A percentile compares a stretch with the other conserved stretches of the same genome.
phyloP scores from a whole-genome alignment of 2,888 invertebrate species.

The Pimpla rufipes region DNA sequence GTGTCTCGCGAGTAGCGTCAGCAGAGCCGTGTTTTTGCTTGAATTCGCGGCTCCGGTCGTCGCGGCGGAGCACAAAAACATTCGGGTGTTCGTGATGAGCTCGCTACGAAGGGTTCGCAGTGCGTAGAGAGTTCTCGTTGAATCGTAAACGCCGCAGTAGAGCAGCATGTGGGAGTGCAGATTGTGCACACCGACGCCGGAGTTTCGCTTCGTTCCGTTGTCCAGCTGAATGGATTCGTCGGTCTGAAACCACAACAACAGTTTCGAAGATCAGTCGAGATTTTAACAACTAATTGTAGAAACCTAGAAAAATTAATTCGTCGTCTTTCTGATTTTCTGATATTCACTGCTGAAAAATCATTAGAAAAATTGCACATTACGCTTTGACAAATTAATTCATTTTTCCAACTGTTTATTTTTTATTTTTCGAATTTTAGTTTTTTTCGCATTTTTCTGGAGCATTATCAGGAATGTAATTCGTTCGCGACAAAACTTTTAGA shows the following conservation, averaged over 20 bases:
- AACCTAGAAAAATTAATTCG: too few species aligned
- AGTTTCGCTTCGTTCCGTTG: slow-evolving; percentile 77
- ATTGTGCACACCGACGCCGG: slow-evolving; percentile 88
- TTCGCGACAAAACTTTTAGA: too few species aligned
- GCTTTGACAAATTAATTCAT: too few species aligned
- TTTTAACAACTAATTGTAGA: not conserved
- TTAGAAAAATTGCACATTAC: too few species aligned
- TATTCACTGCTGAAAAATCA: too few species aligned
- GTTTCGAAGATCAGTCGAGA: not conserved
- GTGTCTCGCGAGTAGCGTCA: slow-evolving; percentile 90
- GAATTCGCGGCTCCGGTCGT: slow-evolving; percentile 90
- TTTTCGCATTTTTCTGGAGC: too few species aligned
- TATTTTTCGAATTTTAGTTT: too few species aligned
- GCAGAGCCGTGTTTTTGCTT: slow-evolving; percentile 86
- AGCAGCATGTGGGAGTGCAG: slow-evolving; percentile 94
- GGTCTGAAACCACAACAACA: slow-evolving; percentile 65
- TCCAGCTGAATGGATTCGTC: slow-evolving; percentile 80
- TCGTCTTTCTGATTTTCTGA: too few species aligned
- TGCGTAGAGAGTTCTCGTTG: slow-evolving; percentile 91
- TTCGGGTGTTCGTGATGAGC: slow-evolving; percentile 89
- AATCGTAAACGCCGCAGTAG: slow-evolving; percentile 93
- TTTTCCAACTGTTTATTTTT: too few species aligned
- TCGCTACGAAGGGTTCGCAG: slow-evolving; percentile 91
- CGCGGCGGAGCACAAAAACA: slow-evolving; percentile 91
- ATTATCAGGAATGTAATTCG: too few species aligned